Evolutionary conservation across 2,113 vertebrate species (phyloP), one percentile per base, ranked within the genome.

Genomic region (Stegastes partitus): DNA sequence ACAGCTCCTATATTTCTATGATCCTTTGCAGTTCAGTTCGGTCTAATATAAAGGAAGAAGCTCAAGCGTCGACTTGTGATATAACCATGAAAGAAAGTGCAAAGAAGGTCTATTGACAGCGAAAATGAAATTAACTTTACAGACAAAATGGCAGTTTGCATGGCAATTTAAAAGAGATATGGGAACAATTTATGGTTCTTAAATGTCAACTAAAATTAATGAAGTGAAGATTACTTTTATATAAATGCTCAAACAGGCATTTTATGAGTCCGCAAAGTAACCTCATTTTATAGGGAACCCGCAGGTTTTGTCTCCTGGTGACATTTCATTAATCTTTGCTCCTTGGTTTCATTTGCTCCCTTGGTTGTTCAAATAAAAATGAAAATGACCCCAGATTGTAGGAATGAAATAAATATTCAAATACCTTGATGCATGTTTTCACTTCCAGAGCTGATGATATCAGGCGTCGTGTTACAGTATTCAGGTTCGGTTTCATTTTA

Each of bases 201-300:
- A 65, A 77, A 63, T 68, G 49, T 63, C 62, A 76, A n/a, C 55
- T 67, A n/a, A 68, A 56, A 63, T 59, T 14, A 77, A 68, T 61
- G 21, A 77, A 61, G 9, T 63, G 21, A 50, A 65, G n/a, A 73
- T 54, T 49, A 34, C 7, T 25, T 65, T 44, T 19, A 55, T 71
- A 63, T 39, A 49, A 68, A 59, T 65, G 51, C 28, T 34, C 6
- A 34, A 79, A 58, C 10, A 5, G 18, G 1, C 12, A 56, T 51
- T 74, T 12, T 51, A 28, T 28, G 9, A 73, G 31, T 63, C 55
- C 34, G 63, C 68, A 63, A 47, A 44, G 53, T 66, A 16, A 31
- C 42, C 18, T 28, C 10, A 45, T 28, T 37, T 49, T 57, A 19
- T n/a, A 12, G 25, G 59, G 22, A 70, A 71, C 10, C 9, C 53